Evolutionary conservation across 2,888 invertebrate species (phyloP), one percentile per base, ranked within the genome.

Genomic region (Euzetes globulus): DNA sequence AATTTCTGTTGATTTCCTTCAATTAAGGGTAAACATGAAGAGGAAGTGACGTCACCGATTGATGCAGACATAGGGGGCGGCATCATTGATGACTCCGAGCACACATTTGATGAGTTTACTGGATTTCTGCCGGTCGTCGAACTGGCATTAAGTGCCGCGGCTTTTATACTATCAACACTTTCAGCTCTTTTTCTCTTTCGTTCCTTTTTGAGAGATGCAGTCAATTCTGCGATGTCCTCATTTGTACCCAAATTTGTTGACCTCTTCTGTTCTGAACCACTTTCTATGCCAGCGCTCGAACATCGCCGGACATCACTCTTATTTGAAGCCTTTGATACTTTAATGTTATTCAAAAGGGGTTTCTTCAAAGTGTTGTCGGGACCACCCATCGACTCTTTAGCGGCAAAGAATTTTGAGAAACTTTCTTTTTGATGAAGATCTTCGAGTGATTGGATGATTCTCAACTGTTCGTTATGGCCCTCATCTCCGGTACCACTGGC

Each of bases 171-270:
- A 52, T 80, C 79, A n/a, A 78, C 74, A 74, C 75, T 76, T 72
- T 79, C 79, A 3, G 77, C 76, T 41, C 78, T 77, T 74, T 78
- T 79, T n/a, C 79, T 73, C 71, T 80, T 80, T n/a, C 78, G 72
- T 50, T 80, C 79, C 47, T 79, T 78, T 50, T 79, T 80, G 7
- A 60, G 9, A n/a, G 41, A 27, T 13, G 29, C 47, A 7, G 55
- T 73, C 19, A 68, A 6, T 5, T n/a, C 41, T 19, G 15, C n/a
- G 2, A 37, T 45, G 27, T 73, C 70, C 22, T 60, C 63, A 25
- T 13, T 22, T 41, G 25, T 71, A 17, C 4, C n/a, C 13, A 19
- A 19, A 37, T 19, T 33, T n/a, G 37, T 25, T 45, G 29, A 19
- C 45, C 37, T 70, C 5, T 47, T 50, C 9, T 41, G 52, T 37